A percentile compares a stretch with the other conserved stretches of the same genome.
Conservation (phyloP, 2,797 vertebrate genomes). For the Oreochromis mossambicus region DNA sequence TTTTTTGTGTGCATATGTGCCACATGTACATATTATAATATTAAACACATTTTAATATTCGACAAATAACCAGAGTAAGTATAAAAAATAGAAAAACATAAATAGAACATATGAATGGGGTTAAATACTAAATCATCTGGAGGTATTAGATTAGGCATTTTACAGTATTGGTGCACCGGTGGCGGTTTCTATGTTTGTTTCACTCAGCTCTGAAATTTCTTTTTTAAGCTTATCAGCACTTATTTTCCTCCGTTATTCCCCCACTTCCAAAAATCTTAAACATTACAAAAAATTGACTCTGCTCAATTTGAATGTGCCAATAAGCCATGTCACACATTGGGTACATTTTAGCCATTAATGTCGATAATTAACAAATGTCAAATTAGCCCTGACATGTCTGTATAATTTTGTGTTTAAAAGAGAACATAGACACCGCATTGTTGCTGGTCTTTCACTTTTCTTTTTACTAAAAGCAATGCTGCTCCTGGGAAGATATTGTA, state of each 20-base stretch:
- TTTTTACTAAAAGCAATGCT: too few relatives aligned
- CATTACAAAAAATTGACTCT: neutral
- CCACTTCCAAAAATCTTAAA: neutral
- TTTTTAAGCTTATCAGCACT: neutral
- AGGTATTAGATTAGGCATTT: neutral
- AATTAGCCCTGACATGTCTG: neutral
- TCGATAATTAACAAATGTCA: neutral
- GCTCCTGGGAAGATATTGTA: neutral
- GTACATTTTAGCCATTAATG: neutral
- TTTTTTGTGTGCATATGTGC: neutral
- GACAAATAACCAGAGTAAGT: neutral
- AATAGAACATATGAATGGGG: neutral
- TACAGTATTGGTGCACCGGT: neutral
- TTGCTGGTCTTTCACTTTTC: neutral
- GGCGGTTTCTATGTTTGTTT: fast-evolving
- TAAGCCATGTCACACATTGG: neutral
- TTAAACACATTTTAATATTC: neutral
- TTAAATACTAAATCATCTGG: neutral
- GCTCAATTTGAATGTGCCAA: neutral
- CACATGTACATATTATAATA: neutral
- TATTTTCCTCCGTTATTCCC: fast-evolving
- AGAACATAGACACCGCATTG: neutral
- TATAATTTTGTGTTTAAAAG: neutral
- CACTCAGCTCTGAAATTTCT: fast-evolving
- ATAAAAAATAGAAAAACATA: neutral